Conservation (phyloP, 2,888 invertebrate species). For the Automeris io region DNA sequence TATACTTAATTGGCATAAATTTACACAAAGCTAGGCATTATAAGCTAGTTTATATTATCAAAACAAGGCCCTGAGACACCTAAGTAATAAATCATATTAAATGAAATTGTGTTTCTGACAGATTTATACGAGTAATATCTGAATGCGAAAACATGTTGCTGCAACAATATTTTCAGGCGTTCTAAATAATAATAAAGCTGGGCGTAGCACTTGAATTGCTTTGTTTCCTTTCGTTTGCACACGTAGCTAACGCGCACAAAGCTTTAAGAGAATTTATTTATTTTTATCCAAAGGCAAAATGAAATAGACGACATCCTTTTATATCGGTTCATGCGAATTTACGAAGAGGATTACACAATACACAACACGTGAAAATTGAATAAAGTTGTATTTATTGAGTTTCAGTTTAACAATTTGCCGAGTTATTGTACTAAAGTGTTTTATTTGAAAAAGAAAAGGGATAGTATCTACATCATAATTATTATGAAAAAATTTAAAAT, state of each 20-base stretch:
- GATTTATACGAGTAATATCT: slow-evolving; percentile 20
- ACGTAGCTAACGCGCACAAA: slow-evolving; percentile 23
- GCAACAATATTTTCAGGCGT: slow-evolving; percentile 21
- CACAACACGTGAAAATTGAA: not conserved
- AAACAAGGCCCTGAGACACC: too few relatives aligned
- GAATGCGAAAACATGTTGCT: slow-evolving; percentile 11
- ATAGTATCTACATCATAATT: too few relatives aligned
- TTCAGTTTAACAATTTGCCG: not conserved
- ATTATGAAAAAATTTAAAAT: too few relatives aligned
- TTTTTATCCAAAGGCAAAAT: slow-evolving; percentile 24
- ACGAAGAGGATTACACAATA: not conserved
- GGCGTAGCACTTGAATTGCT: slow-evolving; percentile 12
- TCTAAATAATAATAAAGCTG: slow-evolving; percentile 4
- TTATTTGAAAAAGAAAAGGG: too few relatives aligned
- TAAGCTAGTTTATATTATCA: too few relatives aligned
- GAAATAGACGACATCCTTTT: slow-evolving; percentile 11
- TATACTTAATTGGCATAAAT: too few relatives aligned
- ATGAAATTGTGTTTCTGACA: slow-evolving; percentile 13
- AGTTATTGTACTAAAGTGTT: not conserved
- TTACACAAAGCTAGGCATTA: too few relatives aligned
- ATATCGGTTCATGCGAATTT: slow-evolving; percentile 4
- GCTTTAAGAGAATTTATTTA: slow-evolving; percentile 25
- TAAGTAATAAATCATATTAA: not conserved
- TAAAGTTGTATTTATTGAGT: not conserved
- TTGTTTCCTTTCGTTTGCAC: slow-evolving; percentile 20